Evolutionary conservation across 2,888 invertebrate genomes (phyloP), one percentile per base, ranked within the genome.

Genomic region (Xiphydria camelus): DNA sequence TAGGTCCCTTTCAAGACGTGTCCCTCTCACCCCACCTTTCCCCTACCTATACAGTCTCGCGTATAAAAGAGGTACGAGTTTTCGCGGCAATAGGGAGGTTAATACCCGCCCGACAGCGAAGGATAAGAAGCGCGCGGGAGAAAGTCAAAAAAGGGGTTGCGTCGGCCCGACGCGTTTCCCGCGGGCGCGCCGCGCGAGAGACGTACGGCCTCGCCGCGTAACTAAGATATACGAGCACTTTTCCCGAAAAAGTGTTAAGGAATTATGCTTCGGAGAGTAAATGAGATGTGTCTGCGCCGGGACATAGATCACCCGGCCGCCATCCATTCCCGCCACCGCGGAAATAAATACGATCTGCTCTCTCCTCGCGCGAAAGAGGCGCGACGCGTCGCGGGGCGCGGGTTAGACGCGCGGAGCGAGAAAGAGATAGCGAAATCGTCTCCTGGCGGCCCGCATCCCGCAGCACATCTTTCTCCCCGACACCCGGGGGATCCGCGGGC

Each of bases 231-330:
- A 72, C 64, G 70, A 69, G 61, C 64, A 60, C 66, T 64, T 61
- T 60, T 62, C 62, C 63, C 61, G 61, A 70, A 72, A 77, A 78
- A 78, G 78, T 78, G 78, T 77, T 77, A 74, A 76, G 76, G 78
- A 79, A 79, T 79, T 79, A 79, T 78, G 77, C 77, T 66, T 64
- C 69, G 64, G 73, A 55, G 66, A 74, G 77, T 76, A 79, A 79
- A 79, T 79, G 78, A 79, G 78, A 79, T 78, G 79, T 79, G 78
- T 78, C 77, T 77, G 66, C 66, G 59, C 61, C 49, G 55, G 53
- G 52, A 57, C 58, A 56, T 58, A 55, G 51, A 58, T 58, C 58
- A 58, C 56, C 54, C 38, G 40, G 50, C 48, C 51, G 48, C 56
- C 54, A 57, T 57, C 57, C 51, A 55, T 57, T 55, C 42, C 51